Evolutionary conservation across 2,113 vertebrate species (phyloP).

Genomic region (Aphyosemion australe): DNA sequence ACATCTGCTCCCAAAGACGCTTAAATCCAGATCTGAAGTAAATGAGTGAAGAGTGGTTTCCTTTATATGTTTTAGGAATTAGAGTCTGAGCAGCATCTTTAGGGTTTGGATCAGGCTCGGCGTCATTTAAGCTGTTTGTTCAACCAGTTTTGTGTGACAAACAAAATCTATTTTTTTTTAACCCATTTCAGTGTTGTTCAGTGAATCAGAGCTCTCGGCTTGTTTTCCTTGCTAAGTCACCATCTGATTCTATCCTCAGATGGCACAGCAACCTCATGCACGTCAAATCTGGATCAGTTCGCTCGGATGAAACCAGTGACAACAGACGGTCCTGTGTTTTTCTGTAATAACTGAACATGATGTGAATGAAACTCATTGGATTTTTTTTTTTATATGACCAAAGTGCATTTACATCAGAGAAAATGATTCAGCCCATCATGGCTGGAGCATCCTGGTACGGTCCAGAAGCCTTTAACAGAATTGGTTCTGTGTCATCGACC

Average conservation of each 20-base stretch:
- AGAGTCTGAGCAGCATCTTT: background rate
- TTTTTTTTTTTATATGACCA: background rate
- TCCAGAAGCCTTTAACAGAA: constrained; percentile 13
- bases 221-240: constrained; percentile 34
- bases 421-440: no score
- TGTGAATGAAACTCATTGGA: background rate
- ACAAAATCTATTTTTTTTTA: constrained; percentile 21
- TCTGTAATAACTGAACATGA: background rate
- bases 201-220: constrained; percentile 33
- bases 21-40: constrained; percentile 6
- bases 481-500: background rate
- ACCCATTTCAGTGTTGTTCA: constrained; percentile 20
- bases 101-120: constrained; percentile 8
- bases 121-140: constrained; percentile 38
- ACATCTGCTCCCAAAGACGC: constrained; percentile 24
- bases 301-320: background rate
- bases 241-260: constrained; percentile 34
- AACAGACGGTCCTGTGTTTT: background rate
- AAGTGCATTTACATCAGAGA: background rate
- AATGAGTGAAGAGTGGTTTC: background rate
- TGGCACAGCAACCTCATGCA: constrained; percentile 11
- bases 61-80: constrained; percentile 8
- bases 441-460: background rate
- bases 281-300: background rate
- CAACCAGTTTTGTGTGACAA: constrained; percentile 1